Percentiles rank a stretch among this genome's conserved stretches.
Conservation (phyloP, 2,888 invertebrate species). For the Pyrochroa serraticornis region DNA sequence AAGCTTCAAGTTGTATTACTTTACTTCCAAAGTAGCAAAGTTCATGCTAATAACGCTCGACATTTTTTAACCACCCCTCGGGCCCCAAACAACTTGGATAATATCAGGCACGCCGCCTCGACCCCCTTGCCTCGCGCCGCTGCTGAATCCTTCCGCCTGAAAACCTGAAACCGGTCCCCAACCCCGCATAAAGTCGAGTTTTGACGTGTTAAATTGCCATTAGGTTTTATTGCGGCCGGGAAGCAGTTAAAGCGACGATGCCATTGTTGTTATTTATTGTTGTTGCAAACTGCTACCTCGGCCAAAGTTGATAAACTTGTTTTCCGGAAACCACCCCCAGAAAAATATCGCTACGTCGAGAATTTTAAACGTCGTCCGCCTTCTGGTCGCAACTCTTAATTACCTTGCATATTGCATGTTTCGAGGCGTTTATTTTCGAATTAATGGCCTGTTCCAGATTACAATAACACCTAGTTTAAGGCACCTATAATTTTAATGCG, state of each 20-base stretch:
- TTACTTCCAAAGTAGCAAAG: conserved; percentile 48
- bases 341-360: conserved; percentile 7
- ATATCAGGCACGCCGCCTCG: neutral
- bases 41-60: conserved; percentile 47
- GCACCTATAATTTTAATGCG: conserved; percentile 19
- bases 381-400: too few species aligned
- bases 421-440: neutral
- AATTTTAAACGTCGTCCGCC: too few species aligned
- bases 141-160: neutral
- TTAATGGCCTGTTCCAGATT: conserved; percentile 14
- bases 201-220: conserved; percentile 28
- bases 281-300: conserved; percentile 18
- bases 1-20: conserved; percentile 49
- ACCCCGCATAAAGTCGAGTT: conserved; percentile 15
- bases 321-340: neutral
- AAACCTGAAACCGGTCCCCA: neutral
- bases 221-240: conserved; percentile 23
- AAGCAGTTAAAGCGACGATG: conserved; percentile 23
- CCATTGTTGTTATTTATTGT: conserved; percentile 24
- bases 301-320: neutral
- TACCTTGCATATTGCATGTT: too few species aligned
- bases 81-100: conserved; percentile 14
- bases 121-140: conserved; percentile 1
- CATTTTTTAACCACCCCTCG: conserved; percentile 35
- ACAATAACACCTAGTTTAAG: conserved; percentile 11